A percentile compares a stretch with the other conserved stretches of the same genome.
These are phyloP conservation scores for Alca torda DNA, from an alignment of 2,797 vertebrate genomes.

Conservation along the genomic window DNA sequence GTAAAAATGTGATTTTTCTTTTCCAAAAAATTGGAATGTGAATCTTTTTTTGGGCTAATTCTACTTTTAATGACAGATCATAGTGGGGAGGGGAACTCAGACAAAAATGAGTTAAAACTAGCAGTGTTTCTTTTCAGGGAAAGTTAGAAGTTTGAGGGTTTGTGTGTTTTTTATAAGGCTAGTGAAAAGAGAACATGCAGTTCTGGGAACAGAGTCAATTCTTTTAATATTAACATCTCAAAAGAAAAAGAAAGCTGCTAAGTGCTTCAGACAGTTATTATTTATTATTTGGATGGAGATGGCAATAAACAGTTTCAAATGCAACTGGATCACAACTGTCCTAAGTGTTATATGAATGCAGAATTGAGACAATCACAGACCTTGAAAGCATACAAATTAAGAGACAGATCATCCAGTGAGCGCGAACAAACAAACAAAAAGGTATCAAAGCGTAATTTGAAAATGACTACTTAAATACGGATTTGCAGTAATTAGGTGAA, in stretches of 20 bases:
- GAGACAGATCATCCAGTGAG: background rate
- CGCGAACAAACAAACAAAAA: background rate
- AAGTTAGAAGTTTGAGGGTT: background rate
- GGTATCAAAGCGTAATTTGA: background rate
- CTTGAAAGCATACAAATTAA: background rate
- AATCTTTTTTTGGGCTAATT: background rate
- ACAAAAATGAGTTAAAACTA: background rate
- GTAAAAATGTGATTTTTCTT: background rate
- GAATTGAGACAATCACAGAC: background rate
- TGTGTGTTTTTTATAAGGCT: background rate
- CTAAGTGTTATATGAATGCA: background rate
- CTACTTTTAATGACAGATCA: background rate
- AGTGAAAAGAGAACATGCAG: background rate
- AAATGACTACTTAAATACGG: background rate
- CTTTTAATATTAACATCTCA: conserved; percentile 8
- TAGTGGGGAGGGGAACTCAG: background rate
- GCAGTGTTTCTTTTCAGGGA: background rate
- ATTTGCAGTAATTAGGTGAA: background rate
- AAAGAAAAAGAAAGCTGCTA: conserved; percentile 8
- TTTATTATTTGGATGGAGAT: background rate
- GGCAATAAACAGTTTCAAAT: conserved; percentile 2
- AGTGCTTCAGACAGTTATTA: conserved; percentile 9
- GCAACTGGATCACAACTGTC: background rate
- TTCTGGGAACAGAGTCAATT: background rate
- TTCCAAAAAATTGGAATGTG: background rate